A percentile compares a stretch with the other conserved stretches of the same genome.
Conservation (phyloP, 2,888 invertebrate genomes). For the Blastobasis adustella region DNA sequence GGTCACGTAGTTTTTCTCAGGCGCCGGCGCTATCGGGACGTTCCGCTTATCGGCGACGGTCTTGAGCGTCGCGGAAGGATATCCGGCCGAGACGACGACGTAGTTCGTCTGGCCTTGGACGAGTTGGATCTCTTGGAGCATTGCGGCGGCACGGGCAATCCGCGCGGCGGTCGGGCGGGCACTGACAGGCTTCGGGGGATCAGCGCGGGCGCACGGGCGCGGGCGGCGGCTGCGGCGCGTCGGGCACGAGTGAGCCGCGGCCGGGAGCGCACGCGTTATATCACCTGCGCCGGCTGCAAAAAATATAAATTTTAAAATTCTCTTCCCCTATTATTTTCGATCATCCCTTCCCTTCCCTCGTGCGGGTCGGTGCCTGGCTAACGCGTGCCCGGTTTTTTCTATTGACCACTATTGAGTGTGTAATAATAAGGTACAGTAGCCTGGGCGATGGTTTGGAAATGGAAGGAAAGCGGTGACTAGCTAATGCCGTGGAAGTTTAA, state of each 20-base stretch:
- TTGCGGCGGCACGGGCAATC: conserved; percentile 54
- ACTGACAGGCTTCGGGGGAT: conserved; percentile 37
- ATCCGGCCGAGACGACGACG: conserved; percentile 75
- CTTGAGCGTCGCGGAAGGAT: conserved; percentile 62
- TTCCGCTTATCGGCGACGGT: conserved; percentile 65
- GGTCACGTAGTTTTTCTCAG: conserved; percentile 71
- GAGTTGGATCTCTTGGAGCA: conserved; percentile 72
- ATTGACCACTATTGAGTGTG: conserved; percentile 41
- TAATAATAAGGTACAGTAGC: too few species aligned
- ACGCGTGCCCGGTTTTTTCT: conserved; percentile 63
- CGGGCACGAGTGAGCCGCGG: conserved; percentile 69
- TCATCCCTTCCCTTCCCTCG: conserved; percentile 69
- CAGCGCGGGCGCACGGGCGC: conserved; percentile 34
- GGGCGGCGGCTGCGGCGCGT: conserved; percentile 57
- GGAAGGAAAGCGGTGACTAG: too few species aligned
- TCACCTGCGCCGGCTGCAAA: conserved; percentile 76
- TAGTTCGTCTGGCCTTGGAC: conserved; percentile 75
- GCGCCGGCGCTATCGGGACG: conserved; percentile 75
- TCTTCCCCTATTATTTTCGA: conserved; percentile 75
- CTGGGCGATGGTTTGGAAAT: too few species aligned
- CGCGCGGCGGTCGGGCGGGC: conserved; percentile 50
- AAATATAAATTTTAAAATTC: conserved; percentile 73
- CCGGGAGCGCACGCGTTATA: conserved; percentile 71
- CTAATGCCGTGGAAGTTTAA: too few species aligned
- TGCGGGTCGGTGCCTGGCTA: conserved; percentile 70